Base-by-base conservation (phyloP, 2,113 vertebrate genomes). In the Mesitornis unicolor region DNA sequence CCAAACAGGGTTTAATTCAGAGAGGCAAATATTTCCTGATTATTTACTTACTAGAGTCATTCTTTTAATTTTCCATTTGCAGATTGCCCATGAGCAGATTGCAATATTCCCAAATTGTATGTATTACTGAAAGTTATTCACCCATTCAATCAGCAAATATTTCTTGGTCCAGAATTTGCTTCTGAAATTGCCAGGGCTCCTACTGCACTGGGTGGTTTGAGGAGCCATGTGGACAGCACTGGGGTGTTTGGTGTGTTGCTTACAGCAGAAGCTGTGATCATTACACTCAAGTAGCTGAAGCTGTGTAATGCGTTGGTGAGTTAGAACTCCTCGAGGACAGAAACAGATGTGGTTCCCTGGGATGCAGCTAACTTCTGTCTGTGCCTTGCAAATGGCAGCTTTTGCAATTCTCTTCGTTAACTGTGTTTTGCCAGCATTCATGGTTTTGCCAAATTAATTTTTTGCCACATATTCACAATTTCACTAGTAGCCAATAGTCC, bases 21-120 rank as follows among this genome's bases (percentile, higher is more conserved):
- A 82, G 75, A 77, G 18, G 60, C 53, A 95, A 85, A 60, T 93
- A 84, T 87, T 95, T 89, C 76, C 69, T 87, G 74, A 57, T 93
- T 64, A 87, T 93, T 96, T 93, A 90, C 77, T 87, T 78, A 50
- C 48, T 79, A 61, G 76, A 87, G 57, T 68, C 20, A 91, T 96
- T 95, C 81, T 96, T 97, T 92, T 86, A 93, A 89, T 96, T 95
- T 96, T 95, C 92, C 84, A 82, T 90, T 94, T 94, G 53, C 86
- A 76, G 84, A 95, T 87, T 95, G 73, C 74, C 80, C 77, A 61
- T 57, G 86, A 94, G 92, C 92, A 95, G 86, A 94, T 87, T 92
- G 90, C 84, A 92, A 28, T 89, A 95, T 92, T 92, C 88, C 80
- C 65, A 64, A 84, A 79, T 82, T 82, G 89, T 84, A 64, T 78